Conservation (phyloP, 2,888 invertebrate species). For the Nomada ruficornis region DNA sequence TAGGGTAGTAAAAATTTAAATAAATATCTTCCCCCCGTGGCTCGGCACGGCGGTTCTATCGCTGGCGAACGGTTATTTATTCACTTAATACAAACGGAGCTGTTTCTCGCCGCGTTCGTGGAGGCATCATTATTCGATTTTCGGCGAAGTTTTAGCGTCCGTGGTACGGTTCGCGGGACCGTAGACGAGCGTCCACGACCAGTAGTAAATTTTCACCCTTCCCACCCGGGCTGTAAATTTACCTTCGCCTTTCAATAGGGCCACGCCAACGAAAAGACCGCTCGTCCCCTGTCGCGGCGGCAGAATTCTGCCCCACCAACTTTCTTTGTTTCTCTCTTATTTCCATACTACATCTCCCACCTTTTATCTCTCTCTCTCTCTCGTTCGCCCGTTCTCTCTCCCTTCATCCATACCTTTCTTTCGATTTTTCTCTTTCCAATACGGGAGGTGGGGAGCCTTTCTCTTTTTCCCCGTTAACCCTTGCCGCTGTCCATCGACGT, state of each 20-base stretch:
- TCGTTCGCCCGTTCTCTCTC: conserved; percentile 6
- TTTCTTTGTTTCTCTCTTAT: neutral
- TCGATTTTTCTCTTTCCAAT: conserved; percentile 32
- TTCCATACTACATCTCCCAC: neutral
- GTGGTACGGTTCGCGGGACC: conserved; percentile 41
- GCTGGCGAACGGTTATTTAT: conserved; percentile 74
- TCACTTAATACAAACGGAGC: conserved; percentile 70
- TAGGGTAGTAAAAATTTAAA: conserved; percentile 78
- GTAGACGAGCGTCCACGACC: conserved; percentile 59
- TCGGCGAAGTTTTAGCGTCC: conserved; percentile 70
- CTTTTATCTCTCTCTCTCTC: neutral
- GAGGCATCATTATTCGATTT: conserved; percentile 69
- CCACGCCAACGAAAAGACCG: conserved; percentile 59
- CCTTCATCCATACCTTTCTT: conserved; percentile 4
- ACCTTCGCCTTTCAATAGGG: conserved; percentile 76
- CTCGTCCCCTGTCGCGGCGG: conserved; percentile 18
- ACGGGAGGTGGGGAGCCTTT: neutral
- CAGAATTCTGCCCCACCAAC: conserved; percentile 22
- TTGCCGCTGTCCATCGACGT: conserved; percentile 14
- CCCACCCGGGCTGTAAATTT: conserved; percentile 77
- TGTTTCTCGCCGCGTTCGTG: conserved; percentile 46
- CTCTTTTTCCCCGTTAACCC: conserved; percentile 11
- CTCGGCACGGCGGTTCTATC: conserved; percentile 48
- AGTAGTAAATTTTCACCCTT: conserved; percentile 81
- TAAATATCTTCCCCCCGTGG: conserved; percentile 69